Percentiles rank a stretch among this genome's conserved stretches.
Conservation (phyloP, 2,888 invertebrate species). For the Lasiommata megera region DNA sequence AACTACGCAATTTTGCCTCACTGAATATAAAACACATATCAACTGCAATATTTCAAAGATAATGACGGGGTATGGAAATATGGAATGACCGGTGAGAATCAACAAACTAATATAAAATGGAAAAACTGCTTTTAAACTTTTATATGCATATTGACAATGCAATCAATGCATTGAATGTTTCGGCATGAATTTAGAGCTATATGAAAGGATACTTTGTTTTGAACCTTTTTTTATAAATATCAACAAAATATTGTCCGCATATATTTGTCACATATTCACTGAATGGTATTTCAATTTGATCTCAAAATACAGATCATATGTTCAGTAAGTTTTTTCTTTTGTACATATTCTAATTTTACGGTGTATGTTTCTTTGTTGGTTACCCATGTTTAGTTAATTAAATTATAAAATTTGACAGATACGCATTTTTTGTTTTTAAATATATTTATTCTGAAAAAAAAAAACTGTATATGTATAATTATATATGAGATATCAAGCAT, state of each 20-base stretch:
- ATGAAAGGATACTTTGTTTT: neutral
- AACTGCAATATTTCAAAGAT: neutral
- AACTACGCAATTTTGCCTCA: neutral
- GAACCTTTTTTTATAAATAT: neutral
- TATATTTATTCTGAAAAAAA: too few species aligned
- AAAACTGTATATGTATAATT: too few species aligned
- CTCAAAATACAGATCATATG: too few species aligned
- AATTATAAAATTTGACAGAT: too few species aligned
- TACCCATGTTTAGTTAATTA: too few species aligned
- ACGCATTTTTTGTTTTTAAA: too few species aligned
- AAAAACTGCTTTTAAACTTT: conserved; percentile 2
- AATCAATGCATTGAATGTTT: neutral
- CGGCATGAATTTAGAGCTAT: neutral
- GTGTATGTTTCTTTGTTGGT: too few species aligned
- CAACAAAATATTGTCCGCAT: neutral
- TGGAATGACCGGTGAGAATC: neutral
- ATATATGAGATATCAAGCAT: too few species aligned
- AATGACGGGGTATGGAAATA: neutral
- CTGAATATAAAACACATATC: neutral
- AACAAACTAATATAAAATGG: conserved; percentile 1
- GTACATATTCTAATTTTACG: too few species aligned
- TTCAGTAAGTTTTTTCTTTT: too few species aligned
- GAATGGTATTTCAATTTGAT: neutral
- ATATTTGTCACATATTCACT: neutral
- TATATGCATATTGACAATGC: neutral